Evolutionary conservation across 2,797 vertebrate genomes (phyloP).

Genomic region (Discoglossus pictus): DNA sequence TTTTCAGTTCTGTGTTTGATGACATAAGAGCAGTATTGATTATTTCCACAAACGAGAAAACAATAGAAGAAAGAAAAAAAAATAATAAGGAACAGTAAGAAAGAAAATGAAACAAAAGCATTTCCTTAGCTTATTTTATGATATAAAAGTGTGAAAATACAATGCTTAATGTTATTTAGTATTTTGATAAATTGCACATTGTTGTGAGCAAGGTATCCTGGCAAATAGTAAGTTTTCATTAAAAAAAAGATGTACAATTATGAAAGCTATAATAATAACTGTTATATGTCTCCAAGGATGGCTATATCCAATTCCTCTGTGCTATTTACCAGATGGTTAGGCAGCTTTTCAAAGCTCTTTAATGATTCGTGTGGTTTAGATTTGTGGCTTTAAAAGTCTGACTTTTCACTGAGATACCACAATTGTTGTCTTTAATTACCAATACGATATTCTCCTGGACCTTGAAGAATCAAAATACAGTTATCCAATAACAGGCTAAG

Average conservation of each 20-base stretch:
- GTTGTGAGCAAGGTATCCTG: slow-evolving; percentile 26
- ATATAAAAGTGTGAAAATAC: no score
- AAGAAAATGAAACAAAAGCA: no score
- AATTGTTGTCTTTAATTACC: slow-evolving; percentile 33
- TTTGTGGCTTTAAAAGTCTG: slow-evolving; percentile 34
- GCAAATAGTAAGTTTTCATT: slow-evolving; percentile 36
- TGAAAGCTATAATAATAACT: slow-evolving; percentile 42
- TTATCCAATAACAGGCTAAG: neutral
- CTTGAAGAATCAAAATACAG: neutral
- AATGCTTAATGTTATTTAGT: neutral
- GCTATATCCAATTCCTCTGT: slow-evolving; percentile 14
- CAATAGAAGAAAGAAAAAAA: no score
- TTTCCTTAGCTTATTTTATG: no score
- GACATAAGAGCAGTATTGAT: no score
- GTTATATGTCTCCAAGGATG: slow-evolving; percentile 28
- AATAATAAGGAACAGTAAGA: no score
- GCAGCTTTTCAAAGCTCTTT: slow-evolving; percentile 35
- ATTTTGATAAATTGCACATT: slow-evolving; percentile 26
- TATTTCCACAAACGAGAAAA: no score
- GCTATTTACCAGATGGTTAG: slow-evolving; percentile 44
- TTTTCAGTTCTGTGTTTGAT: no score
- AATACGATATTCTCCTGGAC: slow-evolving; percentile 26
- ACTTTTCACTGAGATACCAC: slow-evolving; percentile 24
- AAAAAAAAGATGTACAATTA: slow-evolving; percentile 41
- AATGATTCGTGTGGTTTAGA: slow-evolving; percentile 39